Base-by-base conservation (phyloP, 2,888 invertebrate species). In the Pseudococcus jackbeardsleyi region DNA sequence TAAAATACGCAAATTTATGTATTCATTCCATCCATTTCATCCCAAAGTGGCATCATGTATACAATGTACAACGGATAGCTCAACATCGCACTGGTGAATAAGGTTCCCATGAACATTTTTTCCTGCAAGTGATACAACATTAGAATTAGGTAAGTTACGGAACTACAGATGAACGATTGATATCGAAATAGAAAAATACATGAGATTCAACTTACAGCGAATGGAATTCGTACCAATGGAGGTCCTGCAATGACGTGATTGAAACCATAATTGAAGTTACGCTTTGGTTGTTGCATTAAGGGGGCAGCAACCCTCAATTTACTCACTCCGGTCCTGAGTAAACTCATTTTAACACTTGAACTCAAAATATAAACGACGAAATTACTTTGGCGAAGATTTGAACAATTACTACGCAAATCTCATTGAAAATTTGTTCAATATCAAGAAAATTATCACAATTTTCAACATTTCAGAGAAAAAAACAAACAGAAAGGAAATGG, bases 11-110 rank as follows among this genome's bases (percentile, higher is more conserved):
- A 2, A 68, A 26, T 17, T 88, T 79, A 88, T 19, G 17, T 0
- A 5, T 5, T 1, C 26, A 82, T 87, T 77, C 42, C 79, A 42
- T 88, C 88, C 88, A 88, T 82, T 42, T 48, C 33, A 54, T 88
- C 88, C 88, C 88, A 88, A 59, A 84, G 46, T 59, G 84, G 84
- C 84, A 88, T 88, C 84, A 68, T 88, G 19, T 84, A 88, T 4
- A 46, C 59, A 7, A 88, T 68, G 48, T 88, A 88, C 6, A 64
- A 22, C 11, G 88, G 88, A 64, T 88, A 88, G 7, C 84, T 22
- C n/a, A 88, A 48, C 84, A 88, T 88, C 0, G 7, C 39, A 19
- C 17, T 0, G 22, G 0, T 1, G 77, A 82, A 88, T 42, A 82
- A 4, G 5, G 59, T 50, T 11, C 79, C 88, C 54, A 54, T 54